Conservation (phyloP, 1,140 invertebrate species). For the Mycetomoellerius zeteki region DNA sequence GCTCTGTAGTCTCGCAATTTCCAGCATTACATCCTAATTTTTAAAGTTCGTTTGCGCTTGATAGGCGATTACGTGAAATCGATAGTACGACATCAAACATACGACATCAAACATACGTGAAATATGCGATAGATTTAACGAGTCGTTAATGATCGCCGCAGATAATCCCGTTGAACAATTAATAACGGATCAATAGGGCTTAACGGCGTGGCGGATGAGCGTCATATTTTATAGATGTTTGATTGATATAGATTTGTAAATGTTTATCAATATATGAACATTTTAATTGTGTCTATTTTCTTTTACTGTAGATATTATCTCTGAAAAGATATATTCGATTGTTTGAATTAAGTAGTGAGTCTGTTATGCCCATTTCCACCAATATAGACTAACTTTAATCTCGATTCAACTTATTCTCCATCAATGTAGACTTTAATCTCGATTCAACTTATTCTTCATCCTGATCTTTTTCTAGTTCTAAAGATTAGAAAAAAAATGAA, state of each 20-base stretch:
- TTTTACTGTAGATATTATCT: conserved; percentile 1
- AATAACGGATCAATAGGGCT: conserved; percentile 42
- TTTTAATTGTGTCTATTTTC: conserved; percentile 31
- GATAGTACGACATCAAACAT: conserved; percentile 53
- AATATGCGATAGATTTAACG: conserved; percentile 55
- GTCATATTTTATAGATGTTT: conserved; percentile 23
- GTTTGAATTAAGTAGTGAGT: neutral
- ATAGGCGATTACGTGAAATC: conserved; percentile 35
- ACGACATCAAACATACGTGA: conserved; percentile 2
- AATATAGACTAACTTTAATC: no score
- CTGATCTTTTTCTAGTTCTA: no score
- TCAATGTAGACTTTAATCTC: no score
- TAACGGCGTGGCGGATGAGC: neutral
- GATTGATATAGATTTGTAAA: conserved; percentile 44
- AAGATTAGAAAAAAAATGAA: no score
- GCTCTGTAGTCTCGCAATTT: conserved; percentile 32
- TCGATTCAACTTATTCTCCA: no score
- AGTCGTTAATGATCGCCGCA: conserved; percentile 52
- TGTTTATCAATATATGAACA: conserved; percentile 20
- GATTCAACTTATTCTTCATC: no score
- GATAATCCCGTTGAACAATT: conserved; percentile 43
- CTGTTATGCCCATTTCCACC: neutral
- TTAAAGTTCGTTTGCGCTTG: conserved; percentile 37
- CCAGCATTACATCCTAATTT: conserved; percentile 53
- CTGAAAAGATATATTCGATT: neutral